Conservation (phyloP, 2,797 vertebrate genomes). For the Gastrophryne carolinensis region DNA sequence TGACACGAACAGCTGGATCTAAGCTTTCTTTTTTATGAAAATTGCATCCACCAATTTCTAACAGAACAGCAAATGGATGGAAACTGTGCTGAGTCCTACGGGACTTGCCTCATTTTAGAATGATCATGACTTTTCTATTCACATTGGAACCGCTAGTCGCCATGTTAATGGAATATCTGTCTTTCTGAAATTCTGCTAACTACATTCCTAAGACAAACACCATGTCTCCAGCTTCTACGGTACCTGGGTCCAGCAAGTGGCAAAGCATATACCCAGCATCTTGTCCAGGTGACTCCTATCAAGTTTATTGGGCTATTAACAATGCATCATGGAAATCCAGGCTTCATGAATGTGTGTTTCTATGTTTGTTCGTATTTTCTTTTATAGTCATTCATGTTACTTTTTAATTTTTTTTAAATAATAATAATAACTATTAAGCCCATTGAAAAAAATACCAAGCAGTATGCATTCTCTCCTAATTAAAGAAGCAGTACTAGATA, state of each 20-base stretch:
- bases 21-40: background rate
- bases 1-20: background rate
- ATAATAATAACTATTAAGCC: slow-evolving; percentile 15
- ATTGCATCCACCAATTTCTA: background rate
- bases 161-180: background rate
- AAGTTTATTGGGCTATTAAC: background rate
- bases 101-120: background rate
- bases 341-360: slow-evolving; percentile 51
- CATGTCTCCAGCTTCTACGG: background rate
- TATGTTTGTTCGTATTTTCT: slow-evolving; percentile 32
- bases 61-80: background rate
- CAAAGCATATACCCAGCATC: background rate
- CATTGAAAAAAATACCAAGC: slow-evolving; percentile 17
- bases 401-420: slow-evolving; percentile 16
- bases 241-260: background rate
- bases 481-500: slow-evolving; percentile 47
- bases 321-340: slow-evolving; percentile 33
- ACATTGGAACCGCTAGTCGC: background rate
- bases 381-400: slow-evolving; percentile 38
- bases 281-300: background rate
- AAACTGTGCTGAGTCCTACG: background rate
- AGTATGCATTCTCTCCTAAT: slow-evolving; percentile 14
- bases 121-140: background rate
- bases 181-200: background rate
- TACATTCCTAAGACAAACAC: background rate